Percentiles rank a stretch among this genome's conserved stretches.
phyloP scores from a whole-genome alignment of 2,797 vertebrate species.

The Argentina silus region DNA sequence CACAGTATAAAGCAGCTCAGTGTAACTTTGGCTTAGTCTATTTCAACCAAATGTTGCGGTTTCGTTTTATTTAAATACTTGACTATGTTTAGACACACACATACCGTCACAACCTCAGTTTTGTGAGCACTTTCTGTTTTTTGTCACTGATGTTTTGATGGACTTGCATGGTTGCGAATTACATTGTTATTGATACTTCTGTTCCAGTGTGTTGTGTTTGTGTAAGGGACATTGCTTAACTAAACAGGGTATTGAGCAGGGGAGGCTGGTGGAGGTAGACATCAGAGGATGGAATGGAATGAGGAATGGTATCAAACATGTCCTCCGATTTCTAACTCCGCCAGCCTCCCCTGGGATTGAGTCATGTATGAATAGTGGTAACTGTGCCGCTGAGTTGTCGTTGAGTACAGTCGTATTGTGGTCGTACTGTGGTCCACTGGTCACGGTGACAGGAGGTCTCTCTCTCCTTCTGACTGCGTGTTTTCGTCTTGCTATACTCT shows the following conservation, averaged over 20 bases:
- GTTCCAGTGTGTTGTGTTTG: background rate
- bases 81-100: slow-evolving; percentile 47
- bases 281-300: background rate
- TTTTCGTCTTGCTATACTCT: background rate
- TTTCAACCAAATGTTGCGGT: slow-evolving; percentile 53
- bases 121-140: background rate
- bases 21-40: slow-evolving; percentile 31
- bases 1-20: slow-evolving; percentile 22
- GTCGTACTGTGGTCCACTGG: slow-evolving; percentile 1
- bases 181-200: background rate
- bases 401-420: background rate
- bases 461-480: background rate
- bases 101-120: slow-evolving; percentile 3
- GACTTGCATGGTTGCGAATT: background rate
- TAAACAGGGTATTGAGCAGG: background rate
- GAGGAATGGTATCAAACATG: too few species aligned
- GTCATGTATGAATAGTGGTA: background rate
- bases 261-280: too few species aligned
- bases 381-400: background rate
- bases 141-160: background rate
- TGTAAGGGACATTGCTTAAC: background rate
- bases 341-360: background rate
- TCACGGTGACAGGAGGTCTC: slow-evolving; percentile 5
- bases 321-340: too few species aligned
- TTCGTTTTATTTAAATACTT: slow-evolving; percentile 57